These are phyloP conservation scores for Leptinotarsa lineolata DNA, from an alignment of 1,140 invertebrate species.

Conservation along the genomic window DNA sequence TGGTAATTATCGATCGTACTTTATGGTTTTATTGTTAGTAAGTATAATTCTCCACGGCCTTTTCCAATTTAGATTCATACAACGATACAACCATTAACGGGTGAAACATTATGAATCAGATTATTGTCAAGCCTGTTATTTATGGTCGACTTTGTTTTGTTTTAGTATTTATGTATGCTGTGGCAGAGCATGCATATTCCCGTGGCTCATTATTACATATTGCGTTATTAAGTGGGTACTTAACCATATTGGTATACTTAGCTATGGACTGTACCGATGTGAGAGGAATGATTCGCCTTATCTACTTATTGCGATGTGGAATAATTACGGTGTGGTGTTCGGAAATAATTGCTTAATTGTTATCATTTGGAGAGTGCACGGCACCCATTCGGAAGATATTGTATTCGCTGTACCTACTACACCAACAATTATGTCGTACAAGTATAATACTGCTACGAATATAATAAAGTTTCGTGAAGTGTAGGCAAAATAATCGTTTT, in stretches of 20 bases:
- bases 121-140: constrained; percentile 35
- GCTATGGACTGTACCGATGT: not conserved
- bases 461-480: too few species aligned
- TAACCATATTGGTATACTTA: constrained; percentile 16
- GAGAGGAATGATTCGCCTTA: not conserved
- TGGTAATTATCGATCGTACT: constrained; percentile 24
- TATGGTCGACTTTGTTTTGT: constrained; percentile 17
- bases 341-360: constrained; percentile 9
- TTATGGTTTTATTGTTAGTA: constrained; percentile 34
- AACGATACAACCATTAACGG: constrained; percentile 34
- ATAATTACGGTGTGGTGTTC: constrained; percentile 4
- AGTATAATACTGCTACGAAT: too few species aligned
- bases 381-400: not conserved
- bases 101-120: constrained; percentile 36
- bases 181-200: constrained; percentile 14
- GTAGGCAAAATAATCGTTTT: too few species aligned
- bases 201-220: constrained; percentile 11
- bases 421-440: not conserved
- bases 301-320: constrained; percentile 1
- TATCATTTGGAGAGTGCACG: not conserved
- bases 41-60: constrained; percentile 29
- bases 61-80: constrained; percentile 39
- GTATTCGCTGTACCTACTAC: not conserved
- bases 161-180: constrained; percentile 18
- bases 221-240: constrained; percentile 17